Evolutionary conservation across 1,140 invertebrate species (phyloP), one percentile per base, ranked within the genome.

Genomic region (Diabrotica undecimpunctata): DNA sequence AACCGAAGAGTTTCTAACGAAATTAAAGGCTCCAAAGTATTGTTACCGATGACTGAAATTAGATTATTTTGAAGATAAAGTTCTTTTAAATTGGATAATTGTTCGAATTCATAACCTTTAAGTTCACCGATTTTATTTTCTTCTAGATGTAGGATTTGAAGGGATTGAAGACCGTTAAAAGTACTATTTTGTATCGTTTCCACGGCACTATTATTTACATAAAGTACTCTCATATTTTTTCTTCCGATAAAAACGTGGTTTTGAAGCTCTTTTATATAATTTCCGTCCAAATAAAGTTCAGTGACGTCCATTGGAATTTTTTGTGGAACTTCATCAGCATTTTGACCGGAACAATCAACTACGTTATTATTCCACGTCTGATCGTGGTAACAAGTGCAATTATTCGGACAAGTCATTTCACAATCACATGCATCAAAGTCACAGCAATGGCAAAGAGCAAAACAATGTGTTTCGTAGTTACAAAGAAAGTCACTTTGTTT

Each of bases 361-460:
- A 95, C 91, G 78, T 96, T 96, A 37, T 91, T 92, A 66, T 90
- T 91, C 93, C 94, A 96, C 11, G 93, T 90, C 77, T 93, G 90
- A 74, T 96, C 93, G 80, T 94, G 90, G 79, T 94, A 96, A 76
- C 94, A 97, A 65, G 90, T 90, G 81, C 94, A 97, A 75, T 94
- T 93, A 66, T 86, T 85, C 3, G 94, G 94, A 74, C 94, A 97
- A 5, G 90, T 94, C 93, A 96, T 96, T 81, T 95, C 92, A 80
- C 94, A 96, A 79, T 96, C 94, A 79, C 94, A 97, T 55, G 93
- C 93, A 77, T 96, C 93, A 77, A 94, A 96, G 72, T 96, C 94
- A 76, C 94, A 96, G 80, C 94, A 97, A 72, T 94, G 92, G 76
- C 94, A 97, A 54, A 95, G 80, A 12, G 94, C 90, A 79, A 96